Base-by-base conservation (phyloP, 2,113 vertebrate genomes). In the Trichomycterus rosablanca region DNA sequence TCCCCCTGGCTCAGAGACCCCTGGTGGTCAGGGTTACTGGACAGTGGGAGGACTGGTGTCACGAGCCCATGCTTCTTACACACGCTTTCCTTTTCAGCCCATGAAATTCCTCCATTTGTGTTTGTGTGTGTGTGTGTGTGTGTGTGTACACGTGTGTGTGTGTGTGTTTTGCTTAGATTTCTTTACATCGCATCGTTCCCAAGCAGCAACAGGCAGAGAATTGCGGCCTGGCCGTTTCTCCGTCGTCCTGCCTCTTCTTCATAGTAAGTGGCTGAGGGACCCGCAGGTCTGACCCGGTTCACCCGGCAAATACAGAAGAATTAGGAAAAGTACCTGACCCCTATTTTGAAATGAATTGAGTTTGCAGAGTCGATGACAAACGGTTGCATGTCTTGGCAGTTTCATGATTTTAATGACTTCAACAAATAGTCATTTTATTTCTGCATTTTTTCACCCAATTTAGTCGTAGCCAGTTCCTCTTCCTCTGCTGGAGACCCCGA, bases 121-220 rank as follows among this genome's bases (percentile, higher is more conserved):
- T 63, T 66, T 66, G 71, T 66, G 39, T 74, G 66, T 74, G 50
- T 73, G 66, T 73, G 57, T 75, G 65, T 76, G 59, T 70, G 59
- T 74, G 58, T 74, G 57, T 72, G 54, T 73, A 54, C 72, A 54
- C 73, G 52, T 76, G 59, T 72, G 40, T 68, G 56, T 76, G 54
- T 74, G 65, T 74, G 70, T 75, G 70, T 77, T 79, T 77, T 74
- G 74, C 74, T 73, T 71, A 80, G 78, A 80, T 80, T 74, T 65
- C 75, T 78, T 80, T 80, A 74, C 75, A 77, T 64, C 73, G 70
- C 69, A 63, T 71, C 64, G 75, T 78, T 56, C 72, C 70, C 69
- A 74, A 76, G 75, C 68, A 56, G 37, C 78, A 71, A 73, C 78
- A 69, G 70, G 69, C 71, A 71, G 75, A 76, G 78, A 76, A 70